A percentile compares a stretch with the other conserved stretches of the same genome.
These are phyloP conservation scores for Acanthopleura granulata DNA, from an alignment of 2,888 invertebrate genomes.

Conservation along the genomic window DNA sequence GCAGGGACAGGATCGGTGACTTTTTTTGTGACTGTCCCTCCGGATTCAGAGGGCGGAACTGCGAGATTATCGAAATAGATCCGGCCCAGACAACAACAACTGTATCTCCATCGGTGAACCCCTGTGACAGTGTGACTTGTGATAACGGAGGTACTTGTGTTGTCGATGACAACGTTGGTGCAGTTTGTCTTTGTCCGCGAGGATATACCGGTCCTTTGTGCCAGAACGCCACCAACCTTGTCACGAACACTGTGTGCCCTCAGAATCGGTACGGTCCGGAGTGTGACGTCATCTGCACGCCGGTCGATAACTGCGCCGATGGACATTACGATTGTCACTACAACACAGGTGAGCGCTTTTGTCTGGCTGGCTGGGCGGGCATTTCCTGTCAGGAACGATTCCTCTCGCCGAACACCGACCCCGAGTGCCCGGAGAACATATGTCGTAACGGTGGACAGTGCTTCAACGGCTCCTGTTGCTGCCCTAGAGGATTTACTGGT, in stretches of 20 bases:
- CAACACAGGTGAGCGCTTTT: slow-evolving; percentile 23
- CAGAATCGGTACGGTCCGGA: slow-evolving; percentile 26
- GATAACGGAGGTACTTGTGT: slow-evolving; percentile 36
- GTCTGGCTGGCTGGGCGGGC: slow-evolving; percentile 34
- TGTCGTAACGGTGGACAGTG: slow-evolving; percentile 27
- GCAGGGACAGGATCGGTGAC: slow-evolving; percentile 34
- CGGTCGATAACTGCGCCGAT: slow-evolving; percentile 26
- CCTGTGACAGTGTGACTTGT: slow-evolving; percentile 26
- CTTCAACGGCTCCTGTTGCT: slow-evolving; percentile 27
- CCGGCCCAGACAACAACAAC: slow-evolving; percentile 23
- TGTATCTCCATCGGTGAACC: slow-evolving; percentile 22
- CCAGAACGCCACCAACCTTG: slow-evolving; percentile 2
- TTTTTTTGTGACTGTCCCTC: slow-evolving; percentile 38
- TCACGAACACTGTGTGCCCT: slow-evolving; percentile 24
- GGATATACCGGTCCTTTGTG: slow-evolving; percentile 33
- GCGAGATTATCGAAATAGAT: slow-evolving; percentile 32
- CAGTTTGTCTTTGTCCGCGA: slow-evolving; percentile 31
- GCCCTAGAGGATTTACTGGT: slow-evolving; percentile 22
- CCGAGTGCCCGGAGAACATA: slow-evolving; percentile 30
- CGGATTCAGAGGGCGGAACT: slow-evolving; percentile 40
- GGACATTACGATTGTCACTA: slow-evolving; percentile 35
- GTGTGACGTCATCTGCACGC: slow-evolving; percentile 29
- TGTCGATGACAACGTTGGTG: slow-evolving; percentile 7
- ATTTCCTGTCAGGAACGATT: slow-evolving; percentile 21
- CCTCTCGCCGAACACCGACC: slow-evolving; percentile 13